Evolutionary conservation across 2,113 vertebrate species (phyloP).

Genomic region (Mesocricetus auratus): DNA sequence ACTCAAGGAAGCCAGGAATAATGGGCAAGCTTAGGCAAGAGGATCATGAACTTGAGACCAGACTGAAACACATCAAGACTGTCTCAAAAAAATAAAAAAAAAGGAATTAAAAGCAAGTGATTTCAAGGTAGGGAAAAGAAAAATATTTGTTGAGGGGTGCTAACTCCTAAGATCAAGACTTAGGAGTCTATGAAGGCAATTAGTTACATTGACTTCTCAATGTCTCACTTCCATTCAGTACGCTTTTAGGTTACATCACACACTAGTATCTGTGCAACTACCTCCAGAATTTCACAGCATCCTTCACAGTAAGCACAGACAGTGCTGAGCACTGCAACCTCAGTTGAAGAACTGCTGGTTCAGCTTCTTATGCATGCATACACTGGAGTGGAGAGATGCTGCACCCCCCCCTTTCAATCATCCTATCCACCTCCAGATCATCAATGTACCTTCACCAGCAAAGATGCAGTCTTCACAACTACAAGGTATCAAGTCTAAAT

Average conservation of each 20-base stretch:
- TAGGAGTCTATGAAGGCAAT: slow-evolving; percentile 27
- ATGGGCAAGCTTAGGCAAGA: not conserved
- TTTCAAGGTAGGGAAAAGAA: not conserved
- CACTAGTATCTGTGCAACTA: not conserved
- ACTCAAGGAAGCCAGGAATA: not conserved
- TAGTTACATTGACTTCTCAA: not conserved
- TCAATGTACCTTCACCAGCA: not conserved
- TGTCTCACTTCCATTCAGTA: slow-evolving; percentile 11
- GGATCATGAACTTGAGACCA: not conserved
- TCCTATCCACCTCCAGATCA: not conserved
- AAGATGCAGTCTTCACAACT: not conserved
- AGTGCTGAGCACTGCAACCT: not conserved
- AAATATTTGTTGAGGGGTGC: not conserved
- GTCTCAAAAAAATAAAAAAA: not conserved
- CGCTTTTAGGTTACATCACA: not conserved
- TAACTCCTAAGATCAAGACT: not conserved
- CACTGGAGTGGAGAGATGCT: not conserved
- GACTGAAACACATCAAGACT: not conserved
- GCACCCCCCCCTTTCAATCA: not conserved
- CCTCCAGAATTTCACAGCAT: not conserved
- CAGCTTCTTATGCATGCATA: not conserved
- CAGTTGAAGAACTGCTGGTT: not conserved
- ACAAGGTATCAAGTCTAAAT: not conserved
- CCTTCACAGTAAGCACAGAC: not conserved
- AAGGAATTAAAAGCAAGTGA: not conserved